Percentiles rank a stretch among this genome's conserved stretches.
phyloP scores from a whole-genome alignment of 2,888 invertebrate species.

The Rhamphomyia laevipes region DNA sequence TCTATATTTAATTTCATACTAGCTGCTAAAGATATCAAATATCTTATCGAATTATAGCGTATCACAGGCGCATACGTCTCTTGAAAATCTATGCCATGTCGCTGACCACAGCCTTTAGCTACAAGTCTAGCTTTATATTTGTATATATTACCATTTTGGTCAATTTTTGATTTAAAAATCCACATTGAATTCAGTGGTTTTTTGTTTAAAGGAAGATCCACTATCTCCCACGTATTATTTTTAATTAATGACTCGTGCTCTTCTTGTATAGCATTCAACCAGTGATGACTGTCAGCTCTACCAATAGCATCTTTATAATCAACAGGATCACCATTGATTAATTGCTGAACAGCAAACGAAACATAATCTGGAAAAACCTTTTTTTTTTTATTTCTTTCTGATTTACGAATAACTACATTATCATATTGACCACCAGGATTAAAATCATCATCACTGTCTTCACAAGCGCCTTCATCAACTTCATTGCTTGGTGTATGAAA shows the following conservation, averaged over 20 bases:
- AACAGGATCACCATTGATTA: conserved; percentile 6
- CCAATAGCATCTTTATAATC: conserved; percentile 11
- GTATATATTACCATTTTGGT: not conserved
- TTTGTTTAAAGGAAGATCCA: conserved; percentile 1
- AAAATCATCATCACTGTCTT: too few species aligned
- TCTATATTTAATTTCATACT: conserved; percentile 4
- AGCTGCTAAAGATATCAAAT: conserved; percentile 7
- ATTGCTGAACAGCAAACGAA: too few species aligned
- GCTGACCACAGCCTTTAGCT: conserved; percentile 4
- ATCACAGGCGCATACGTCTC: conserved; percentile 4
- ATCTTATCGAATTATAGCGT: conserved; percentile 7
- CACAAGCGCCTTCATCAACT: too few species aligned
- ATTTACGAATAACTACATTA: too few species aligned
- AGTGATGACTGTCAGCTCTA: conserved; percentile 3
- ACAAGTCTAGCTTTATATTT: conserved; percentile 3
- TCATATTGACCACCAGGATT: too few species aligned
- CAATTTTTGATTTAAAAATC: conserved; percentile 4
- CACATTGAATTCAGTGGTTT: conserved; percentile 2
- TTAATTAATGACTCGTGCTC: conserved; percentile 3
- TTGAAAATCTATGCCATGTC: conserved; percentile 1
- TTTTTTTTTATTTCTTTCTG: too few species aligned
- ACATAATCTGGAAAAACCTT: too few species aligned
- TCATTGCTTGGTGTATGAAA: too few species aligned
- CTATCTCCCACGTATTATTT: conserved; percentile 7
- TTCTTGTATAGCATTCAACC: conserved; percentile 7